Conservation (phyloP, 2,113 vertebrate species). For the Eidolon helvum region DNA sequence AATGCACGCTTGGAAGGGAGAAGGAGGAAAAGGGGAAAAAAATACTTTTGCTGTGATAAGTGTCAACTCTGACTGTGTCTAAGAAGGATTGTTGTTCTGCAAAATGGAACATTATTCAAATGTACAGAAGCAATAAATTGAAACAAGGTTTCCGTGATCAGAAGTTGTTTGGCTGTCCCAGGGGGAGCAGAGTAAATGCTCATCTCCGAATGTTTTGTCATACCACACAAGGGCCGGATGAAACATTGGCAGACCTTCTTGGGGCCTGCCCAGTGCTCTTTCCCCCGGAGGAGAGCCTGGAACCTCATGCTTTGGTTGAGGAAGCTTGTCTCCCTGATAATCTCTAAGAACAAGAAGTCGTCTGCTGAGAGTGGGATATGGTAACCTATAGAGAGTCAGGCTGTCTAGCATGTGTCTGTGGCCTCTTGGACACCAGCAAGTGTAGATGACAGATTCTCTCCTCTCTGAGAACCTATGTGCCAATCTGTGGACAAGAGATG, state of each 20-base stretch:
- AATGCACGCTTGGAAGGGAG: rapidly evolving
- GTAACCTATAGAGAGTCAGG: background rate
- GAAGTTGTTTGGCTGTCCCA: background rate
- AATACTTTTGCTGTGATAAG: background rate
- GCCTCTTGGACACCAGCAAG: background rate
- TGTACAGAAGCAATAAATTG: background rate
- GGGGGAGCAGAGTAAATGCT: background rate
- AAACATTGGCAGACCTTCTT: background rate
- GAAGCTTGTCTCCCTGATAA: background rate
- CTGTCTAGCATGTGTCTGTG: background rate
- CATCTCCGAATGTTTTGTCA: background rate
- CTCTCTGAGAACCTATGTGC: background rate
- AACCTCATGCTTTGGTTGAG: background rate
- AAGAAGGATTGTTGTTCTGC: background rate
- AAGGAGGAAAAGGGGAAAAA: background rate
- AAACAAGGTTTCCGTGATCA: background rate
- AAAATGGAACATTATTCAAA: background rate
- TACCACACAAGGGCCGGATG: background rate
- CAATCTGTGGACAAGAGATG: background rate
- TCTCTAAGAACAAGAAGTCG: background rate
- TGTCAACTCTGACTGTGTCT: background rate
- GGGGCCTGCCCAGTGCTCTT: background rate
- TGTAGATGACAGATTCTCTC: background rate
- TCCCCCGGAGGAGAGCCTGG: background rate
- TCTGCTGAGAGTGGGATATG: background rate